A percentile compares a stretch with the other conserved stretches of the same genome.
These are phyloP conservation scores for Myotis vivesi DNA, from an alignment of 2,797 vertebrate genomes.

Conservation along the genomic window DNA sequence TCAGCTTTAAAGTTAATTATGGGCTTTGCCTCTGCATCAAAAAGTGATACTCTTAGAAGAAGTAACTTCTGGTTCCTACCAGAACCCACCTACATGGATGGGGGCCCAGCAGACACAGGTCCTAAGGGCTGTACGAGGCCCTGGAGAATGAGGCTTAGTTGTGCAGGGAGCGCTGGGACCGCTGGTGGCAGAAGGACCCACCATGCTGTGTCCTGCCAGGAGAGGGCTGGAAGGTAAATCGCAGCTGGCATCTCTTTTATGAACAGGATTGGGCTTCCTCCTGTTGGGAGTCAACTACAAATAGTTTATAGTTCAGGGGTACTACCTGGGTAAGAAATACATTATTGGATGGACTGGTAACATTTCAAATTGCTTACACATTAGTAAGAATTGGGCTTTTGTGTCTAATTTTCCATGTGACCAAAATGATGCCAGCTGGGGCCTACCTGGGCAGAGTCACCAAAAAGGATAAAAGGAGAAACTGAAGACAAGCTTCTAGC, in stretches of 20 bases:
- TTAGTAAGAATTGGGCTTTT: neutral
- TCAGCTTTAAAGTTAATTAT: neutral
- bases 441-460: rapidly evolving
- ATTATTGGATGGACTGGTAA: neutral
- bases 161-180: neutral
- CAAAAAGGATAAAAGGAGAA: neutral
- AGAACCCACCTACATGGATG: neutral
- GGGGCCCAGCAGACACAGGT: neutral
- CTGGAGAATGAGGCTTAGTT: neutral
- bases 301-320: neutral
- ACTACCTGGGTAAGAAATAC: neutral
- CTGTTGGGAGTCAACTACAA: neutral
- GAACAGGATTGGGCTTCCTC: neutral
- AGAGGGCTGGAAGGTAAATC: neutral
- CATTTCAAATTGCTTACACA: neutral
- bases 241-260: neutral
- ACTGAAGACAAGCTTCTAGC: neutral
- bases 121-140: no score
- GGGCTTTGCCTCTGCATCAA: neutral
- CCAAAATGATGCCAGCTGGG: neutral
- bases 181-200: neutral
- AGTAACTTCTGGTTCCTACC: neutral
- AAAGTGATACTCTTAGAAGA: neutral
- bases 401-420: neutral
- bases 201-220: neutral